These are phyloP conservation scores for Lepeophtheirus nordmannii DNA, from an alignment of 2,888 invertebrate genomes.

Conservation along the genomic window DNA sequence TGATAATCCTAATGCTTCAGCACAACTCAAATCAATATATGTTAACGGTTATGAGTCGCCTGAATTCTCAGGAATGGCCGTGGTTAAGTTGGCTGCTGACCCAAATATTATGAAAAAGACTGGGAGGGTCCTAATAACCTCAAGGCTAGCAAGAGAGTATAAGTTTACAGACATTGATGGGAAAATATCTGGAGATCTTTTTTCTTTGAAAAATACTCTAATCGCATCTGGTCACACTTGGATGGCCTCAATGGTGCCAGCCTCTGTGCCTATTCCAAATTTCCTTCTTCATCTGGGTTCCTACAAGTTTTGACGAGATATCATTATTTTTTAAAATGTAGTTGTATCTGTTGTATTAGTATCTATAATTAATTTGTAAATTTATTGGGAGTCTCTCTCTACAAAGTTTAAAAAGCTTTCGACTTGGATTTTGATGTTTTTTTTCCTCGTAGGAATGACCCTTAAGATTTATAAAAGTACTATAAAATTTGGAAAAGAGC, in stretches of 20 bases:
- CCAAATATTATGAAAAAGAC: slow-evolving; percentile 18
- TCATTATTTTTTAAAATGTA: background rate
- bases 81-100: slow-evolving; percentile 11
- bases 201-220: background rate
- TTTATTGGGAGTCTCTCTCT: too few species aligned
- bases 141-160: slow-evolving; percentile 17
- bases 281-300: slow-evolving; percentile 5
- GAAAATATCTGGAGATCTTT: slow-evolving; percentile 11
- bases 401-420: too few species aligned
- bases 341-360: too few species aligned
- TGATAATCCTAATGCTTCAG: background rate
- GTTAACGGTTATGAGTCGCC: slow-evolving; percentile 9
- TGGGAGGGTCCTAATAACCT: slow-evolving; percentile 13
- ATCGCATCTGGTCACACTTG: background rate
- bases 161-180: slow-evolving; percentile 18
- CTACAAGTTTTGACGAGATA: background rate
- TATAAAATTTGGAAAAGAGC: too few species aligned
- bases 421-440: too few species aligned
- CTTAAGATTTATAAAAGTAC: too few species aligned
- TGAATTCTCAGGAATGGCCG: slow-evolving; percentile 21
- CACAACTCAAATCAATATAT: background rate
- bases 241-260: background rate
- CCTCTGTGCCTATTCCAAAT: background rate
- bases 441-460: too few species aligned
- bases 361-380: too few species aligned